Evolutionary conservation across 2,888 invertebrate genomes (phyloP).

Genomic region (Eupithecia exiguata): DNA sequence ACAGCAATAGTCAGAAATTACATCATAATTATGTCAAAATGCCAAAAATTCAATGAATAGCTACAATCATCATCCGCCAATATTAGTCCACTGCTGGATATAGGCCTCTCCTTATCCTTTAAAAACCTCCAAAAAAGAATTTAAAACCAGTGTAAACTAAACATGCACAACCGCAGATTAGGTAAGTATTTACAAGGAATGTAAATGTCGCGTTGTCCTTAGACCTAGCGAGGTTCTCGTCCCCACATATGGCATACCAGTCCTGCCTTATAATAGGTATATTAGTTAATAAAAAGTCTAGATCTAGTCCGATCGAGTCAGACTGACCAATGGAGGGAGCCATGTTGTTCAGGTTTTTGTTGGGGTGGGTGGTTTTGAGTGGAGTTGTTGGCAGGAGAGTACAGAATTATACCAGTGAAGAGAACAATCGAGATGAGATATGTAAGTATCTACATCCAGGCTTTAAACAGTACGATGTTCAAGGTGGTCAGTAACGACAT

Average conservation of each 20-base stretch:
- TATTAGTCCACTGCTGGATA: background rate
- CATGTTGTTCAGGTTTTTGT: slow-evolving; percentile 53
- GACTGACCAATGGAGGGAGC: slow-evolving; percentile 45
- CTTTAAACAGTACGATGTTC: background rate
- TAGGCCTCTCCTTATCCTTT: background rate
- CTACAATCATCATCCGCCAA: too few relatives aligned
- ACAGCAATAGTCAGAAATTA: too few relatives aligned
- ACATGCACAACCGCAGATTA: background rate
- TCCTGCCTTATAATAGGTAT: slow-evolving; percentile 69
- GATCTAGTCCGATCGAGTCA: slow-evolving; percentile 51
- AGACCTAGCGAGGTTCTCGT: slow-evolving; percentile 46
- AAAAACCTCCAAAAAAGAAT: background rate
- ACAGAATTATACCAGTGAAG: slow-evolving; percentile 51
- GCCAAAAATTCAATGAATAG: too few relatives aligned
- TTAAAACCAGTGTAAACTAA: background rate
- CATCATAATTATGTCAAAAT: too few relatives aligned
- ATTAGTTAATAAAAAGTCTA: slow-evolving; percentile 55
- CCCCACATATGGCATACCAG: slow-evolving; percentile 67
- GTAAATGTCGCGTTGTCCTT: slow-evolving; percentile 37
- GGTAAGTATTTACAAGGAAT: slow-evolving; percentile 13
- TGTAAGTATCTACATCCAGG: slow-evolving; percentile 39
- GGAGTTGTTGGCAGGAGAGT: slow-evolving; percentile 54
- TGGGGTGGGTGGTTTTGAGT: slow-evolving; percentile 53
- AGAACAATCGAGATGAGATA: slow-evolving; percentile 45
- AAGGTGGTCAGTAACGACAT: too few relatives aligned